Conservation (phyloP, 2,113 vertebrate species). For the Tricholaema leucomelas region DNA sequence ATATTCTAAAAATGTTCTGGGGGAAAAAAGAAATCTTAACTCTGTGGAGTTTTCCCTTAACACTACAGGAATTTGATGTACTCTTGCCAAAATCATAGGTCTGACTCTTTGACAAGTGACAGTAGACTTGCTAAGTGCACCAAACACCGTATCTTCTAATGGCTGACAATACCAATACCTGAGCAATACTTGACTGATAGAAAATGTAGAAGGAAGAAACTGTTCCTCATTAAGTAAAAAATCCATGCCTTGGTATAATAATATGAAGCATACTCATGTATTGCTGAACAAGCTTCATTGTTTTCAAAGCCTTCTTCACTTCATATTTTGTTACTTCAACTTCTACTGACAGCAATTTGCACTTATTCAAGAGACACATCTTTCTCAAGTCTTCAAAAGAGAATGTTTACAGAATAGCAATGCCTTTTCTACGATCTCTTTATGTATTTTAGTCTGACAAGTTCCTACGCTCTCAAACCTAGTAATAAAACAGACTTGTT, state of each 20-base stretch:
- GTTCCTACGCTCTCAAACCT: not conserved
- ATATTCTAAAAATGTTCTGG: not conserved
- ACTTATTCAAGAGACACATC: not conserved
- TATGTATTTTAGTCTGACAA: not conserved
- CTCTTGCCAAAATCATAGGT: not conserved
- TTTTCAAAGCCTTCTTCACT: not conserved
- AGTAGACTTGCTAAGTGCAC: not conserved
- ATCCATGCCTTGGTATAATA: not conserved
- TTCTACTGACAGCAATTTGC: no score
- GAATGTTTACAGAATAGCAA: not conserved
- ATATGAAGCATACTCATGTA: not conserved
- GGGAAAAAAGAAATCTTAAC: not conserved
- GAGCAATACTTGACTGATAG: not conserved
- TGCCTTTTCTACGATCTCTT: not conserved
- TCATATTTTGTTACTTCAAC: not conserved
- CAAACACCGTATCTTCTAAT: rapidly evolving
- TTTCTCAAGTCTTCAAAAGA: not conserved
- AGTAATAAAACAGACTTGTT: not conserved
- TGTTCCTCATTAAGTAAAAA: not conserved
- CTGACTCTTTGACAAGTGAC: not conserved
- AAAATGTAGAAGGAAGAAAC: not conserved
- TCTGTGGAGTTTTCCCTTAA: not conserved
- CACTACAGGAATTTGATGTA: not conserved
- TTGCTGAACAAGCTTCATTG: not conserved
- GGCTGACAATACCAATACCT: not conserved